Conservation (phyloP, 92 coral and sea anemone genomes). For the Nematostella vectensis region DNA sequence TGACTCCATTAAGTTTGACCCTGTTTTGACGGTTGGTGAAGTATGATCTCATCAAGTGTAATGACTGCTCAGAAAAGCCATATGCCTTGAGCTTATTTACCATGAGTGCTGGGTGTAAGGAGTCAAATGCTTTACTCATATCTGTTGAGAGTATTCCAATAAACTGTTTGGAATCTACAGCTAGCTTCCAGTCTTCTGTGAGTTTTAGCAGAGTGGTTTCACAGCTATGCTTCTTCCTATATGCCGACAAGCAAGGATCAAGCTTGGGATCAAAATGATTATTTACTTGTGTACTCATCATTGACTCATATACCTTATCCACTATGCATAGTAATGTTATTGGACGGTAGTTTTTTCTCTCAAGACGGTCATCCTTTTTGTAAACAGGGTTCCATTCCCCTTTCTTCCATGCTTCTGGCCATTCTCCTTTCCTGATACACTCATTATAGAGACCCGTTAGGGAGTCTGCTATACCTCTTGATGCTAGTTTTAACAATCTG, state of each 20-base stretch:
- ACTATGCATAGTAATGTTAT: slow-evolving; percentile 31
- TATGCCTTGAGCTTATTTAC: slow-evolving; percentile 24
- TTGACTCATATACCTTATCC: slow-evolving; percentile 26
- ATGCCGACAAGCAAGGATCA: slow-evolving; percentile 25
- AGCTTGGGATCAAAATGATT: slow-evolving; percentile 28
- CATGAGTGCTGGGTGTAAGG: slow-evolving; percentile 35
- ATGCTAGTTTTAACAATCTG: slow-evolving; percentile 25
- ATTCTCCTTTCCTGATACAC: slow-evolving; percentile 14
- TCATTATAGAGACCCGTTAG: slow-evolving; percentile 23
- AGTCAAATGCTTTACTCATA: slow-evolving; percentile 36
- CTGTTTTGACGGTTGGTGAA: slow-evolving; percentile 19
- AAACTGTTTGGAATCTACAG: slow-evolving; percentile 21
- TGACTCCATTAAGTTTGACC: slow-evolving; percentile 12
- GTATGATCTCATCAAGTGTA: slow-evolving; percentile 34
- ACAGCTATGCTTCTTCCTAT: slow-evolving; percentile 39
- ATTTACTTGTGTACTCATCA: slow-evolving; percentile 23
- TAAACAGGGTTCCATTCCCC: slow-evolving; percentile 55
- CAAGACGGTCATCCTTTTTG: slow-evolving; percentile 36
- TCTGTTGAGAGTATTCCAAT: slow-evolving; percentile 33
- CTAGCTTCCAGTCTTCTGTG: slow-evolving; percentile 36
- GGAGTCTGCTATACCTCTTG: slow-evolving; percentile 34
- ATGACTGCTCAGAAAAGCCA: slow-evolving; percentile 21
- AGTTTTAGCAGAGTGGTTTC: slow-evolving; percentile 35
- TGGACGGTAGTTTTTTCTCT: slow-evolving; percentile 33
- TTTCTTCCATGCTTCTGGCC: slow-evolving; percentile 42